Evolutionary conservation across 2,888 invertebrate species (phyloP), one percentile per base, ranked within the genome.

Genomic region (Thyatira batis): DNA sequence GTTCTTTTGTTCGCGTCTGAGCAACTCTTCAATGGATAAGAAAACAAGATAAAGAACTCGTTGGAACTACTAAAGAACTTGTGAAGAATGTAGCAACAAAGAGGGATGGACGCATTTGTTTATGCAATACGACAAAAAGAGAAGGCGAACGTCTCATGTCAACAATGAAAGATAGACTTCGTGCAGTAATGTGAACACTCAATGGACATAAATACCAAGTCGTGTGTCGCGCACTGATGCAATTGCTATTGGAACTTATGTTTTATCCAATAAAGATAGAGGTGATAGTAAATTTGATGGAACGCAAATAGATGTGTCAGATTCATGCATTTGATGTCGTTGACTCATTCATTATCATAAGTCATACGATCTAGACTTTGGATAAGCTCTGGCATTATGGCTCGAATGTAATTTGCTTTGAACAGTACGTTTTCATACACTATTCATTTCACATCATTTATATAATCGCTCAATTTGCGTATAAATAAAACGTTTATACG

Each of bases 151-250:
- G 73, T 79, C 74, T 78, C 78, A 72, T 84, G 79, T 83, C 84
- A 82, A 85, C 84, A 86, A 83, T 84, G 80, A 84, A 78, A 78
- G 77, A 83, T 80, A 80, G 75, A 76, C 76, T 78, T 80, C 84
- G 80, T 80, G 83, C 78, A 76, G 80, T 83, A 83, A 85, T 82
- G 79, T 85, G 85, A 84, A 76, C 79, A 80, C 76, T 85, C 79
- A 85, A 87, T 86, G 80, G 80, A 77, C 74, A 72, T 65, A 64
- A 69, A 71, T 66, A 68, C 81, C 75, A 76, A 68, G 58, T 57
- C 67, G 66, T 59, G 53, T 54, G 60, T 70, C 71, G 60, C 55
- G 52, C 60, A 45, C 51, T 33, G 53, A 62, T 57, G 20, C 20
- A 3, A 53, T 52, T 48, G 51, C 17, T 48, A 53, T 55, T 56